A percentile compares a stretch with the other conserved stretches of the same genome.
Evolutionary conservation across 2,888 invertebrate genomes (phyloP).

Genomic region (Scaptomyza cyrtandrae): DNA sequence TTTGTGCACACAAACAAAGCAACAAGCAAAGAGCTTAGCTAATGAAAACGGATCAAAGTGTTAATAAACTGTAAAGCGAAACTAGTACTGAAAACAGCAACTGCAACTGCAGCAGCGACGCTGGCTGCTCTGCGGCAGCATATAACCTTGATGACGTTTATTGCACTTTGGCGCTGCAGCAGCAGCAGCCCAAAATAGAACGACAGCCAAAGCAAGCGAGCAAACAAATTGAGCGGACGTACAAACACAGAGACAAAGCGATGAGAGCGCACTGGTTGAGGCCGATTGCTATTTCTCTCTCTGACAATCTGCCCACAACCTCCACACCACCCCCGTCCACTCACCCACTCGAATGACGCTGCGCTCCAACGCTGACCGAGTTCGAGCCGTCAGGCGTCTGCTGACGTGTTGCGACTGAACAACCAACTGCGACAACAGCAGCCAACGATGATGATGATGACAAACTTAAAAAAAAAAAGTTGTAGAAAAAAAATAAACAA

Average conservation of each 20-base stretch:
- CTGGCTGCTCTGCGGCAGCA: constrained; percentile 49
- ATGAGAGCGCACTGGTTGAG: constrained; percentile 49
- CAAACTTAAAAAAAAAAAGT: constrained; percentile 41
- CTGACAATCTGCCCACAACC: background rate
- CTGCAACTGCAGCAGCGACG: constrained; percentile 31
- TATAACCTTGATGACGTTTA: constrained; percentile 83
- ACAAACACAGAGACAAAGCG: constrained; percentile 52
- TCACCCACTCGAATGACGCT: constrained; percentile 8
- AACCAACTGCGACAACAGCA: constrained; percentile 6
- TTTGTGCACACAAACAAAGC: constrained; percentile 12
- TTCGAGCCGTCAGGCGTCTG: constrained; percentile 44
- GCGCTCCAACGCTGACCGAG: constrained; percentile 61
- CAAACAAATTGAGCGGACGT: constrained; percentile 58
- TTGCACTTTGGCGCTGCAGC: constrained; percentile 78
- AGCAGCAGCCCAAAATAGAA: constrained; percentile 70
- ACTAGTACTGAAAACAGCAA: constrained; percentile 33
- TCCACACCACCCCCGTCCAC: constrained; percentile 1
- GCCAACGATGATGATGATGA: constrained; percentile 37
- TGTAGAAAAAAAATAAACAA: constrained; percentile 10
- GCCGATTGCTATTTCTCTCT: constrained; percentile 19
- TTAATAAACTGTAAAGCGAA: constrained; percentile 58
- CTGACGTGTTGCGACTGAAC: constrained; percentile 54
- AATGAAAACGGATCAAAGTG: constrained; percentile 55
- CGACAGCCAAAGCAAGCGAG: constrained; percentile 55
- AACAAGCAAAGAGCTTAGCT: constrained; percentile 23